Evolutionary conservation across 2,797 vertebrate genomes (phyloP), one percentile per base, ranked within the genome.

Genomic region (Anguilla obscura): DNA sequence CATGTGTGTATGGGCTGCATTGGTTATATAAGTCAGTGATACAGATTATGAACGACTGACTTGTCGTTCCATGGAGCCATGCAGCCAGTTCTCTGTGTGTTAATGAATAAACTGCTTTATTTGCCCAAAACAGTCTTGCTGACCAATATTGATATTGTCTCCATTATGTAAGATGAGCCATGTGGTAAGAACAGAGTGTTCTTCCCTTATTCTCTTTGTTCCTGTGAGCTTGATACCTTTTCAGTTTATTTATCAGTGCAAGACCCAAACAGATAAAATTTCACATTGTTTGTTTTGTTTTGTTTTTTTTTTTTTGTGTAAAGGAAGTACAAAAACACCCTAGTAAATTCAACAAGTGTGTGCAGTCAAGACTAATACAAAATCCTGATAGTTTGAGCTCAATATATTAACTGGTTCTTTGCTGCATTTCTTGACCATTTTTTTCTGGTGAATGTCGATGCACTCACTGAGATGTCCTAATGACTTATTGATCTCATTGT

Each of bases 401-500:
- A 87, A 30, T 84, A 36, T 48, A 85, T 87, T 48, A 84, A 86
- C 56, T 66, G 74, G 24, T 63, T 79, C 36, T 82, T 18, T 63
- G 85, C 85, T 89, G 63, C 66, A 89, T 85, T 87, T 89, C 63
- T 54, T 87, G 69, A 27, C 27, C 12, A 8, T 52, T 82, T 79
- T 74, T 79, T 79, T 45, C 79, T 40, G 66, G 54, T 3, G 45
- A 87, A 87, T 45, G 45, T 79, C 69, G 27, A 50, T 85, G 56
- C 71, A 27, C 48, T 48, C 36, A 16, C 33, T 52, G 21, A 80
- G 45, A 74, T 52, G 48, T 74, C 40, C 27, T 87, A 89, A 89
- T 87, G 88, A 80, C 66, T 84, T 80, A 85, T 85, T 82, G 83
- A 89, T 85, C n/a, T 12, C 40, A 54, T 85, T 85, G 83, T 85